Conservation (phyloP, 2,113 vertebrate species). For the Callorhinus ursinus region DNA sequence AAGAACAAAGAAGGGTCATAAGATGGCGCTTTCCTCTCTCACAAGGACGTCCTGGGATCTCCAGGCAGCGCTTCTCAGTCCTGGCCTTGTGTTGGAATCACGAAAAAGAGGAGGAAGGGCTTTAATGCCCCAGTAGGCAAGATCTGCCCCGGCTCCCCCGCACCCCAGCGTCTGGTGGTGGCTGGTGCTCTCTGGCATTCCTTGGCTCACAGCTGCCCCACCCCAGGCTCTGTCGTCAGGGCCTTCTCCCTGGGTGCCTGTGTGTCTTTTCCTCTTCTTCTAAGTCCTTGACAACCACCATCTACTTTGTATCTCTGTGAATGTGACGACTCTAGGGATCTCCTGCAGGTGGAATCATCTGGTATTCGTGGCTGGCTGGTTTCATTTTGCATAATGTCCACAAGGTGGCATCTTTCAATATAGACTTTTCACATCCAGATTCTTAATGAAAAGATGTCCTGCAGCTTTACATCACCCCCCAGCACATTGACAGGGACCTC, state of each 20-base stretch:
- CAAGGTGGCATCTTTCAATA: not conserved
- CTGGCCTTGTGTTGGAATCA: not conserved
- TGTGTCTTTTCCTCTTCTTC: not conserved
- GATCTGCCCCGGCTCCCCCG: not conserved
- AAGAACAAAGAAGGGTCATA: not conserved
- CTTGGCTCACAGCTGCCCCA: not conserved
- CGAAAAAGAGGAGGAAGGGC: no score
- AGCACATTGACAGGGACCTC: not conserved
- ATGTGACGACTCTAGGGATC: not conserved
- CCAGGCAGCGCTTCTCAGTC: not conserved
- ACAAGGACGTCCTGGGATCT: not conserved
- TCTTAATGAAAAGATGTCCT: not conserved
- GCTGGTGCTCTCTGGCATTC: not conserved
- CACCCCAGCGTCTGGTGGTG: no score
- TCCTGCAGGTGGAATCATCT: fast-evolving
- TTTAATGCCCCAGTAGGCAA: not conserved
- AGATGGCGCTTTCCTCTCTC: not conserved
- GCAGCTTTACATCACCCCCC: not conserved
- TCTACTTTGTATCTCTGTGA: no score
- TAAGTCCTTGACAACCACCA: not conserved
- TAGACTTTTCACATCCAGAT: not conserved
- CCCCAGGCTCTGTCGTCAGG: not conserved
- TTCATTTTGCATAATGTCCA: not conserved
- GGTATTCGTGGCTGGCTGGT: not conserved
- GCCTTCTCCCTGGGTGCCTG: not conserved